phyloP scores from a whole-genome alignment of 1,140 invertebrate species.

The Drosophila bifasciata region DNA sequence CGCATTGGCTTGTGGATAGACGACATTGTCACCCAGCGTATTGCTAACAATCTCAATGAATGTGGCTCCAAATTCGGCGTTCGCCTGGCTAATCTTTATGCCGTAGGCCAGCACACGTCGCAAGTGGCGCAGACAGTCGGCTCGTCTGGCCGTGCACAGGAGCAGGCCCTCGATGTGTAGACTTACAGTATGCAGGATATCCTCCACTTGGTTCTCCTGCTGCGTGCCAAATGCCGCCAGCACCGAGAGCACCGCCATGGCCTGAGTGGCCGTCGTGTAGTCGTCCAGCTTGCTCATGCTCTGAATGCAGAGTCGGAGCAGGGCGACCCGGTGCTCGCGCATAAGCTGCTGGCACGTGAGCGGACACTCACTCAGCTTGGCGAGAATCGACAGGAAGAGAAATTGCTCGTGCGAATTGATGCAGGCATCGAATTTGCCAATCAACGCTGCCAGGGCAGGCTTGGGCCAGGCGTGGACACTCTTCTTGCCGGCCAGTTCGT shows the following conservation, averaged over 20 bases:
- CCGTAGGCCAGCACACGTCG: conserved; percentile 70
- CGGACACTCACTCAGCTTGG: conserved; percentile 86
- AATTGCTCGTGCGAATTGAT: conserved; percentile 76
- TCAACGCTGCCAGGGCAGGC: conserved; percentile 87
- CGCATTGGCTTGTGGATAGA: conserved; percentile 67
- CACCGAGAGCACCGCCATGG: conserved; percentile 88
- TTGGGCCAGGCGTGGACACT: conserved; percentile 93
- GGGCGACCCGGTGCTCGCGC: conserved; percentile 84
- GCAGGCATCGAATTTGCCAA: conserved; percentile 82
- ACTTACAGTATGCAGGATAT: conserved; percentile 78
- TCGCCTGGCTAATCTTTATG: conserved; percentile 70
- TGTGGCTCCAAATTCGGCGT: conserved; percentile 64
- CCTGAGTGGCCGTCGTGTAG: conserved; percentile 88
- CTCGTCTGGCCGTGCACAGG: conserved; percentile 64
- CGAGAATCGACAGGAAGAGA: conserved; percentile 83
- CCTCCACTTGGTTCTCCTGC: conserved; percentile 61
- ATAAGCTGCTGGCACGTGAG: conserved; percentile 85
- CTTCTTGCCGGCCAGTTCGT: conserved; percentile 89
- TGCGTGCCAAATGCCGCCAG: conserved; percentile 87
- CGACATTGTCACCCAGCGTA: conserved; percentile 70
- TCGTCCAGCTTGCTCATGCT: conserved; percentile 87
- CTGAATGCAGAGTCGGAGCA: conserved; percentile 85
- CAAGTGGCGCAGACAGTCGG: conserved; percentile 64
- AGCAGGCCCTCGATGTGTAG: conserved; percentile 82
- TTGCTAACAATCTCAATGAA: conserved; percentile 76